phyloP scores from a whole-genome alignment of 2,888 invertebrate species.

The Ectemnius continuus region DNA sequence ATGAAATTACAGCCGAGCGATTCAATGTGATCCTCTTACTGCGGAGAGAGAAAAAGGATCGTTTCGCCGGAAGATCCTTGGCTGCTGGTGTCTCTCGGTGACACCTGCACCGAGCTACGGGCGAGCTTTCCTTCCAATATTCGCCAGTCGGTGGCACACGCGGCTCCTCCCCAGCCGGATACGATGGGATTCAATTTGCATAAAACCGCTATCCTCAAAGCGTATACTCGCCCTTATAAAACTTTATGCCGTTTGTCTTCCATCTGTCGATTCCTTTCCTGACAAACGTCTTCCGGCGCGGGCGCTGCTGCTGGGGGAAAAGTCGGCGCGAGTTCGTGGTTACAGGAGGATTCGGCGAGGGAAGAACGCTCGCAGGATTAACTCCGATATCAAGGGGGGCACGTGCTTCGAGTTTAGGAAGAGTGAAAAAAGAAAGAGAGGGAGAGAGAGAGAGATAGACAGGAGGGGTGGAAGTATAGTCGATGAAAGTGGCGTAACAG shows the following conservation, averaged over 20 bases:
- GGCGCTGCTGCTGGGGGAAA: too few species aligned
- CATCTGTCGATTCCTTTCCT: not conserved
- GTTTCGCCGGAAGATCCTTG: constrained; percentile 22
- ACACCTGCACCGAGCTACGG: constrained; percentile 7
- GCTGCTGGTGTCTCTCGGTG: constrained; percentile 3
- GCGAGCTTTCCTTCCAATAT: constrained; percentile 37
- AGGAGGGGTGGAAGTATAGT: too few species aligned
- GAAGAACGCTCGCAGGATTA: too few species aligned
- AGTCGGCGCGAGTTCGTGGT: not conserved
- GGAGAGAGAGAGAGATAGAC: too few species aligned
- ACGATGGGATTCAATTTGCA: constrained; percentile 43
- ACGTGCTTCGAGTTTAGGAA: too few species aligned
- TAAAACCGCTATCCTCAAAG: constrained; percentile 18
- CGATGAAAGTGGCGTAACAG: too few species aligned
- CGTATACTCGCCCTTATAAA: not conserved
- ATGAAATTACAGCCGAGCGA: not conserved
- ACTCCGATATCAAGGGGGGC: too few species aligned
- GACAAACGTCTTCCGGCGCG: too few species aligned
- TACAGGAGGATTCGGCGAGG: too few species aligned
- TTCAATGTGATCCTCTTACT: constrained; percentile 31
- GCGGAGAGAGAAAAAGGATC: constrained; percentile 23
- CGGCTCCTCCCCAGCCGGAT: constrained; percentile 3
- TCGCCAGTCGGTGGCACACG: constrained; percentile 21
- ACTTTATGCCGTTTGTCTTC: too few species aligned
- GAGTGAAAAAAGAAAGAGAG: too few species aligned